Evolutionary conservation across 2,888 invertebrate genomes (phyloP).

Genomic region (Aspidiotus rigidus): DNA sequence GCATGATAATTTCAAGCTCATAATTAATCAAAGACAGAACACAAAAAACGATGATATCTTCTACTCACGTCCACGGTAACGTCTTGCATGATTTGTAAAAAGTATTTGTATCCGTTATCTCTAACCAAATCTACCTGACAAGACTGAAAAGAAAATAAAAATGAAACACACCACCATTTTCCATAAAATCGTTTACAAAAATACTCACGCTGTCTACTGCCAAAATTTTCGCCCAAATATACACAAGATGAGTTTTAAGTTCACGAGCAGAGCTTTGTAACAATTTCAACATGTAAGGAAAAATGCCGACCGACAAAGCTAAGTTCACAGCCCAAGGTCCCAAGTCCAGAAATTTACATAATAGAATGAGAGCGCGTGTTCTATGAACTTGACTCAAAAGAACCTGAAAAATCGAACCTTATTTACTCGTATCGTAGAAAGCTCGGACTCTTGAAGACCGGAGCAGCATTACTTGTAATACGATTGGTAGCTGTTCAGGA

Average conservation of each 20-base stretch:
- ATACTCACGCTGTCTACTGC: constrained; percentile 82
- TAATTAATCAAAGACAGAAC: neutral
- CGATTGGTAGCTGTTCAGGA: constrained; percentile 94
- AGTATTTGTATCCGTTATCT: constrained; percentile 89
- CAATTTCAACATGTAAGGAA: constrained; percentile 94
- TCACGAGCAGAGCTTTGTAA: constrained; percentile 91
- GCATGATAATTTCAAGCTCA: constrained; percentile 37
- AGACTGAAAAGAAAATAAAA: constrained; percentile 51
- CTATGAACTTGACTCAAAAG: constrained; percentile 72
- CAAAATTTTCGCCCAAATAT: constrained; percentile 98
- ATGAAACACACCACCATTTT: neutral
- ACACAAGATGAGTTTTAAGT: constrained; percentile 82
- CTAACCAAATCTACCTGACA: constrained; percentile 92
- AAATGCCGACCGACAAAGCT: constrained; percentile 94
- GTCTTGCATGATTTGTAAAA: constrained; percentile 84
- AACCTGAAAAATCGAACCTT: constrained; percentile 46
- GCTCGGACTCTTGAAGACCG: too few relatives aligned
- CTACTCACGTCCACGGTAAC: constrained; percentile 64
- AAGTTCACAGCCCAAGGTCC: constrained; percentile 94
- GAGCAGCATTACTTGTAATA: constrained; percentile 63
- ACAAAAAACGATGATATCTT: neutral
- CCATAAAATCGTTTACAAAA: neutral
- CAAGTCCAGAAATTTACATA: constrained; percentile 87
- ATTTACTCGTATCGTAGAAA: neutral
- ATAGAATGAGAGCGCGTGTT: constrained; percentile 82